phyloP scores from a whole-genome alignment of 2,113 vertebrate genomes.

The Fregetta grallaria region DNA sequence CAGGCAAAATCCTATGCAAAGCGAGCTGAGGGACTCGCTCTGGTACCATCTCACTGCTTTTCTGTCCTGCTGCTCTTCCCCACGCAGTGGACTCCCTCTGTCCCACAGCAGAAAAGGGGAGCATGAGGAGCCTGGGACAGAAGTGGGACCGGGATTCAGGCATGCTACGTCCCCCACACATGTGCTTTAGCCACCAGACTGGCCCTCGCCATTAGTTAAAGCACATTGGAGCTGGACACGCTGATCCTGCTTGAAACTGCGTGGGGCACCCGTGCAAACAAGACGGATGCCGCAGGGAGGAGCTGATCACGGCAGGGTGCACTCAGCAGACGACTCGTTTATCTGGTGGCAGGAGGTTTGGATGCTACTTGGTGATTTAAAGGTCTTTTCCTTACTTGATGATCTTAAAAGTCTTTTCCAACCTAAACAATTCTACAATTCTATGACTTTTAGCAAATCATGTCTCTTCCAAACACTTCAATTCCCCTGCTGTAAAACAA shows the following conservation, averaged over 20 bases:
- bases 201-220: rapidly evolving
- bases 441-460: background rate
- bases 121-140: background rate
- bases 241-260: background rate
- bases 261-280: rapidly evolving
- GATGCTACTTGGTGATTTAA: background rate
- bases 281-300: rapidly evolving
- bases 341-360: background rate
- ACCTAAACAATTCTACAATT: no score
- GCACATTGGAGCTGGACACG: background rate
- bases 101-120: background rate
- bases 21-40: background rate
- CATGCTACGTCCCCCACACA: rapidly evolving
- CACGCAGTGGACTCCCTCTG: background rate
- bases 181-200: background rate
- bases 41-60: background rate
- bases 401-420: no score
- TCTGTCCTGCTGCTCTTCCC: background rate
- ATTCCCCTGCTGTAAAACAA: background rate
- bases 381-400: no score
- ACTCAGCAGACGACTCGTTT: background rate
- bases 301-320: no score
- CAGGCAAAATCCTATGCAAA: background rate
- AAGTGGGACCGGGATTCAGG: background rate
- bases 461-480: background rate